Percentiles rank a stretch among this genome's conserved stretches.
These are phyloP conservation scores for Tetragnatha montana DNA, from an alignment of 2,888 invertebrate genomes.

Conservation along the genomic window DNA sequence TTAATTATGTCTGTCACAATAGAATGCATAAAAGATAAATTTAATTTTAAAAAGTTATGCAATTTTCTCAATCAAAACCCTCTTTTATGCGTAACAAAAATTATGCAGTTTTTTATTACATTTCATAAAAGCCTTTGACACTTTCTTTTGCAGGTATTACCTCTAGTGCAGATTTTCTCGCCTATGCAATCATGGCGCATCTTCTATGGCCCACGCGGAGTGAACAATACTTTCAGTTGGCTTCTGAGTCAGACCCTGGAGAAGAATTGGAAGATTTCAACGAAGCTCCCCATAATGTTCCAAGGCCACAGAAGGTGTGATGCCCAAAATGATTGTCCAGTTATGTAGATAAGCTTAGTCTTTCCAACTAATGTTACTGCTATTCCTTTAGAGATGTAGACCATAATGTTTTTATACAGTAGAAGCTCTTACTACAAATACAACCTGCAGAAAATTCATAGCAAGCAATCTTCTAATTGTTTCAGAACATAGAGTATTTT, in stretches of 20 bases:
- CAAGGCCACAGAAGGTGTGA: slow-evolving; percentile 70
- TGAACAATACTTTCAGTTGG: slow-evolving; percentile 71
- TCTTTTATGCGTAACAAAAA: too few species aligned
- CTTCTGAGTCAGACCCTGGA: slow-evolving; percentile 69
- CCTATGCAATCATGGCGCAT: slow-evolving; percentile 95
- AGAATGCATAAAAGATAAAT: too few species aligned
- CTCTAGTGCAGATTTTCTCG: slow-evolving; percentile 95
- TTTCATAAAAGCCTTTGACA: not conserved
- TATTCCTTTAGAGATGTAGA: not conserved
- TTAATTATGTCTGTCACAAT: too few species aligned
- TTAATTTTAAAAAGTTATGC: not conserved
- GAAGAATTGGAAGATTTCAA: slow-evolving; percentile 71
- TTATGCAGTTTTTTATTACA: too few species aligned
- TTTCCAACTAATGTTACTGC: not conserved
- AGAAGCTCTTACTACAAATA: not conserved
- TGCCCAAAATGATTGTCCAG: not conserved
- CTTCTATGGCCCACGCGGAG: slow-evolving; percentile 90
- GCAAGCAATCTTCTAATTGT: not conserved
- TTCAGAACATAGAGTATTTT: not conserved
- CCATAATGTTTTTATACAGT: not conserved
- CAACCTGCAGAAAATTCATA: not conserved
- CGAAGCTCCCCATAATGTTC: slow-evolving; percentile 71
- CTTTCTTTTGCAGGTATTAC: slow-evolving; percentile 85
- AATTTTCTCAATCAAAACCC: too few species aligned
- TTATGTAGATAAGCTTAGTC: not conserved